Evolutionary conservation across 2,113 vertebrate genomes (phyloP).

Genomic region (Rhea americana): DNA sequence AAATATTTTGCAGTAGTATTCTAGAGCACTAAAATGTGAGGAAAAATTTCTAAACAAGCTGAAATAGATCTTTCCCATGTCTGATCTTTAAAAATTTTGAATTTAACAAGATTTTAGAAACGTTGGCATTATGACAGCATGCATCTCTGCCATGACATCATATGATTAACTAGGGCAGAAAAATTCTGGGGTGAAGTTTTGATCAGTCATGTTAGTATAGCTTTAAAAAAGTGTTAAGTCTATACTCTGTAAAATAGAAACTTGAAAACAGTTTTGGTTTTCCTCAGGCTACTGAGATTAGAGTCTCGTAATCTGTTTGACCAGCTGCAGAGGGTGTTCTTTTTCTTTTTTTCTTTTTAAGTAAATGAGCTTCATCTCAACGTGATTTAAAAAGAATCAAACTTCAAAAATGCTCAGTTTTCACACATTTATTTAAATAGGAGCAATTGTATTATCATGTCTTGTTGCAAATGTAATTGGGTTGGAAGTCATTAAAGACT

Average conservation of each 20-base stretch:
- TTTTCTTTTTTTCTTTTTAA: constrained; percentile 56
- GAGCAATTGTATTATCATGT: neutral
- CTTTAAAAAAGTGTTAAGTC: constrained; percentile 26
- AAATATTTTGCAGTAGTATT: neutral
- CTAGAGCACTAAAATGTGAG: neutral
- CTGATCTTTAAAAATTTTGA: neutral
- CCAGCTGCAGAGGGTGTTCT: constrained; percentile 68
- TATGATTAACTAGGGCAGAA: constrained; percentile 54
- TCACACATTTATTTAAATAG: constrained; percentile 13
- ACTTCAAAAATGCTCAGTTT: constrained; percentile 50
- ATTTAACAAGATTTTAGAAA: constrained; percentile 7
- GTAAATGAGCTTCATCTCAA: constrained; percentile 65
- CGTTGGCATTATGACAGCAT: constrained; percentile 32
- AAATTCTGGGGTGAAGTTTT: constrained; percentile 36
- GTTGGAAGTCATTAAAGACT: constrained; percentile 51
- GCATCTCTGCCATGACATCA: constrained; percentile 16
- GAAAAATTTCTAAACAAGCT: constrained; percentile 3
- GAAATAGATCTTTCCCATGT: constrained; percentile 3
- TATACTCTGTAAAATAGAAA: constrained; percentile 51
- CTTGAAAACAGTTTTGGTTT: constrained; percentile 63
- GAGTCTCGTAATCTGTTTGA: constrained; percentile 68
- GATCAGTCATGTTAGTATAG: constrained; percentile 37
- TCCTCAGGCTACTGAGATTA: constrained; percentile 65
- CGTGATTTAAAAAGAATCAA: constrained; percentile 21
- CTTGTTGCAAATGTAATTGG: constrained; percentile 44